Evolutionary conservation across 1,140 invertebrate species (phyloP), one percentile per base, ranked within the genome.

Genomic region (Trachymyrmex septentrionalis): DNA sequence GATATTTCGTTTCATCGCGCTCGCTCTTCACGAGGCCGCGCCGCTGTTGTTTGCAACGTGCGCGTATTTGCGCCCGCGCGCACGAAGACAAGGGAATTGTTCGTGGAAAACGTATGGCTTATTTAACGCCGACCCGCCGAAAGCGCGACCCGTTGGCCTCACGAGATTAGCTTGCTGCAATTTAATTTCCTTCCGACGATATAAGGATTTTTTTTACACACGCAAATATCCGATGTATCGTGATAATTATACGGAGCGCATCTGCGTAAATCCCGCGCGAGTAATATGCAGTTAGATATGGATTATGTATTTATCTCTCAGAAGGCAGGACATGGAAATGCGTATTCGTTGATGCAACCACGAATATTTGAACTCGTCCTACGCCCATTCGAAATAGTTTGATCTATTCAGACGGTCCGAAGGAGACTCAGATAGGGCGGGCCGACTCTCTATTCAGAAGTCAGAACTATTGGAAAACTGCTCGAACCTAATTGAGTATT

Each of bases 381-480:
- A 84, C 69, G 69, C 80, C 80, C 55, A 73, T 55, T 73, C 80
- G 69, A 63, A 84, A 84, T 84, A 84, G 80, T 84, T 84, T 84
- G 80, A 84, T 84, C 69, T 73, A 84, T 84, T 73, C 80, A 75
- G 55, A 75, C 27, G 34, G 80, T 61, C 38, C 69, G 27, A 84
- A 84, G 69, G 55, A 73, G 69, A 84, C 80, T 84, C 67, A 84
- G 72, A 73, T 84, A 63, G 80, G 80, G 80, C 80, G 80, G 80
- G 44, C 69, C 80, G 44, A 24, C 44, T 14, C 38, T 24, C 69
- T 50, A 84, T 84, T 84, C 82, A 77, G 59, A 85, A 85, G 73
- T 78, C 69, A 57, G 59, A 85, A 85, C 82, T 85, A 85, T 85
- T 78, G 82, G 82, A 85, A 85, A 85, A 85, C 82, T 85, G 63